phyloP scores from a whole-genome alignment of 2,888 invertebrate species.

The Arge pagana region DNA sequence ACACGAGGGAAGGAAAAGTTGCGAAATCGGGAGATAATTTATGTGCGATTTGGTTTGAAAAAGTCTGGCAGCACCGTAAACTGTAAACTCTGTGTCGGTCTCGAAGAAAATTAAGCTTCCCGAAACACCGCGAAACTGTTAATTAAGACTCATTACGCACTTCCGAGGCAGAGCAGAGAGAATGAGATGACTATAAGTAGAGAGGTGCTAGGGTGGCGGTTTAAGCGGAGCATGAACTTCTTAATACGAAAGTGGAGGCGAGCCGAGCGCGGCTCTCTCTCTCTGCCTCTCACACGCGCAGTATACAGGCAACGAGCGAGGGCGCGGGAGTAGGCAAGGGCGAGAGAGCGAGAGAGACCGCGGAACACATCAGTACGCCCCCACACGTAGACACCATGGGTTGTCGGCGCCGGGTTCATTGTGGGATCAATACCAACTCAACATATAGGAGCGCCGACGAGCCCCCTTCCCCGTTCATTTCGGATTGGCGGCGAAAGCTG shows the following conservation, averaged over 20 bases:
- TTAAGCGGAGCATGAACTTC: slow-evolving; percentile 43
- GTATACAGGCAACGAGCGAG: too few species aligned
- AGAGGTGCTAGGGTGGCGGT: slow-evolving; percentile 20
- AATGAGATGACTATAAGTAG: slow-evolving; percentile 12
- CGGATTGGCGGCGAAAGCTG: slow-evolving; percentile 49
- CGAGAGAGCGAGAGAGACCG: slow-evolving; percentile 26
- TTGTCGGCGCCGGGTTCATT: slow-evolving; percentile 49
- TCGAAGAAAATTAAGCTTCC: slow-evolving; percentile 51
- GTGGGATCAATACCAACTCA: slow-evolving; percentile 55
- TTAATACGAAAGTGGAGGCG: too few species aligned
- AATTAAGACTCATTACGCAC: slow-evolving; percentile 57
- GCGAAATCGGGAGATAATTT: slow-evolving; percentile 1
- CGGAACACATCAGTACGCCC: slow-evolving; percentile 10
- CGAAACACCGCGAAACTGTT: slow-evolving; percentile 57
- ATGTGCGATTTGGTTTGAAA: too few species aligned
- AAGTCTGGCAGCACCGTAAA: not conserved
- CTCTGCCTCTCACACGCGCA: too few species aligned
- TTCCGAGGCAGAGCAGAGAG: not conserved
- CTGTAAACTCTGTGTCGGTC: slow-evolving; percentile 6
- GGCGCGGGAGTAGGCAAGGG: slow-evolving; percentile 37
- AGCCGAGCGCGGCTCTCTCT: too few species aligned
- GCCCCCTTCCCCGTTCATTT: slow-evolving; percentile 30
- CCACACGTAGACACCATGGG: too few species aligned
- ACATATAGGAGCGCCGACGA: slow-evolving; percentile 56
- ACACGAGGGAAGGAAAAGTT: slow-evolving; percentile 5